Conservation (phyloP, 30 jellyfish, hydroid and myxozoan genomes). For the Haliclystus octoradiatus region DNA sequence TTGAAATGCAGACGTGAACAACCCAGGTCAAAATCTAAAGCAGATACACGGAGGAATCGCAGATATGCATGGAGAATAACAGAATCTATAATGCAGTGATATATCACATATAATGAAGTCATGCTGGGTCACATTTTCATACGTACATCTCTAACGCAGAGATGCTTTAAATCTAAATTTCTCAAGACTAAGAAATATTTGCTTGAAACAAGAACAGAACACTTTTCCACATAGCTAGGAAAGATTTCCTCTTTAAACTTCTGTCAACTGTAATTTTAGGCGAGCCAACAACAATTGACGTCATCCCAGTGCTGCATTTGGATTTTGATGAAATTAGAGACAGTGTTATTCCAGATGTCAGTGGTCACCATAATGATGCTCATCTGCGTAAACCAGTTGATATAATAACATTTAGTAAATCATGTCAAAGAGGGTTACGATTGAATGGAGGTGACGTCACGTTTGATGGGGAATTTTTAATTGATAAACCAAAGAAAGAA, state of each 20-base stretch:
- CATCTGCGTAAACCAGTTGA: constrained; percentile 89
- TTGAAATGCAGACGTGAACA: no score
- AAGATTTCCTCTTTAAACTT: not conserved
- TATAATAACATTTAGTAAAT: constrained; percentile 62
- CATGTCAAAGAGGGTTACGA: constrained; percentile 88
- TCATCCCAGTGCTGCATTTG: constrained; percentile 67
- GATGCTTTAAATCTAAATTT: no score
- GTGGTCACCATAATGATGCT: constrained; percentile 97
- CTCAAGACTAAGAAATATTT: no score
- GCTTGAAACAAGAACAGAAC: no score
- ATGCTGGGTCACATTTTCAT: no score
- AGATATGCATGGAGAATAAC: no score
- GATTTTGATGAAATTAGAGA: constrained; percentile 95
- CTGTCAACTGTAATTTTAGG: constrained; percentile 9
- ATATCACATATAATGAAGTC: no score
- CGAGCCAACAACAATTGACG: constrained; percentile 54
- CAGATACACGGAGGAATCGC: no score
- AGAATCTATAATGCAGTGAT: no score
- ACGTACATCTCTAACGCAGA: no score
- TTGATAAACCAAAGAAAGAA: constrained; percentile 82
- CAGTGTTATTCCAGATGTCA: constrained; percentile 70
- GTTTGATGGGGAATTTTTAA: constrained; percentile 90
- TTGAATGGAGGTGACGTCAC: constrained; percentile 87
- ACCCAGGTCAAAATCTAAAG: no score
- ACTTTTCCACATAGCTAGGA: constrained; percentile 3